Evolutionary conservation across 1,140 invertebrate genomes (phyloP).

Genomic region (Cataglyphis hispanica): DNA sequence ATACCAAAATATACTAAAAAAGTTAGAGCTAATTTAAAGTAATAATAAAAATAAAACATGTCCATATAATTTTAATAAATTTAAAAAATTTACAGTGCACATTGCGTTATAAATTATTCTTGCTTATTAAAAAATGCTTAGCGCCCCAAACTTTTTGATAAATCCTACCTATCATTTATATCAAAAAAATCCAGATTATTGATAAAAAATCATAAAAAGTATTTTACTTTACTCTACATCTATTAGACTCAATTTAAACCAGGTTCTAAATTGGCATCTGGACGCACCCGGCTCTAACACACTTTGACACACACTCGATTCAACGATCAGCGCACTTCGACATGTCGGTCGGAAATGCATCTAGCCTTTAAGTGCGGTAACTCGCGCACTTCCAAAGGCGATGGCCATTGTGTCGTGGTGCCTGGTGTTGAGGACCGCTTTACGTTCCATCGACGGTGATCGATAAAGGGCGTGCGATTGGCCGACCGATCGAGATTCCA

Average conservation of each 20-base stretch:
- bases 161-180: not conserved
- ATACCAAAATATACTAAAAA: not conserved
- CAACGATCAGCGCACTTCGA: conserved; percentile 32
- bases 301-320: conserved; percentile 6
- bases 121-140: not conserved
- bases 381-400: conserved; percentile 53
- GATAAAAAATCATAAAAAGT: not conserved
- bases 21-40: not conserved
- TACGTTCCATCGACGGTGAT: conserved; percentile 37
- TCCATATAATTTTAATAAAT: not conserved
- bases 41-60: not conserved
- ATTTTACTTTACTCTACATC: not conserved
- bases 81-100: not conserved
- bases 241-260: conserved; percentile 17
- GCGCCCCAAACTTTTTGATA: not conserved
- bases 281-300: not conserved
- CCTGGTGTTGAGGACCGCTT: conserved; percentile 36
- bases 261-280: conserved; percentile 15
- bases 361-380: conserved; percentile 48
- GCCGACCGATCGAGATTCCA: conserved; percentile 47
- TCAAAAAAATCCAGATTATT: conserved; percentile 3
- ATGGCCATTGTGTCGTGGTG: conserved; percentile 51
- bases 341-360: conserved; percentile 52
- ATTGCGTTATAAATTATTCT: not conserved
- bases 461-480: conserved; percentile 47